Conservation (phyloP, 2,888 invertebrate genomes). For the Drosophila buzzatii region DNA sequence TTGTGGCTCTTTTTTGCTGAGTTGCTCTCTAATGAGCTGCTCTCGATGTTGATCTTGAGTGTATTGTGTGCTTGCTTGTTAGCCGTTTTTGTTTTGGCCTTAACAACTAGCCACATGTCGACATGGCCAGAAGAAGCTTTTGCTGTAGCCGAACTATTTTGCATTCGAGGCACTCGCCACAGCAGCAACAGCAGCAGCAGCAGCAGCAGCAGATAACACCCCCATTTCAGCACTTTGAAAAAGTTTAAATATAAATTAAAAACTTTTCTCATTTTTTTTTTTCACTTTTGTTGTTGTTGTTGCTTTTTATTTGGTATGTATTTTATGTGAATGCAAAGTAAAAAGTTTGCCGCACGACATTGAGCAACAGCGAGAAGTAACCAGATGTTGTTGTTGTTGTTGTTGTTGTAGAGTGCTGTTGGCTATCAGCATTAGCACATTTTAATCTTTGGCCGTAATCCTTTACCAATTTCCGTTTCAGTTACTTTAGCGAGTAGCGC, state of each 20-base stretch:
- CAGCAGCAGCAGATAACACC: constrained; percentile 63
- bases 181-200: constrained; percentile 39
- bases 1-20: constrained; percentile 8
- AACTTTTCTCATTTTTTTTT: constrained; percentile 83
- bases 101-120: constrained; percentile 57
- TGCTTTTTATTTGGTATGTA: constrained; percentile 61
- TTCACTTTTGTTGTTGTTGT: constrained; percentile 35
- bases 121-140: constrained; percentile 41
- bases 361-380: constrained; percentile 44
- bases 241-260: constrained; percentile 85
- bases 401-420: constrained; percentile 17
- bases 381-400: constrained; percentile 27
- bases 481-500: constrained; percentile 50
- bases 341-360: constrained; percentile 77
- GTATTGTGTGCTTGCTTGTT: constrained; percentile 43
- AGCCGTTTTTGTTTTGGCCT: constrained; percentile 51
- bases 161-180: constrained; percentile 63
- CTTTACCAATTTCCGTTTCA: constrained; percentile 80
- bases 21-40: constrained; percentile 51
- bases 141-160: constrained; percentile 70
- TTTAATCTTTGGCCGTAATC: constrained; percentile 66
- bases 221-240: constrained; percentile 81
- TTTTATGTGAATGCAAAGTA: constrained; percentile 76
- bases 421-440: constrained; percentile 55
- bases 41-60: constrained; percentile 40